These are phyloP conservation scores for Eutolmus rufibarbis DNA, from an alignment of 2,888 invertebrate species.

Conservation along the genomic window DNA sequence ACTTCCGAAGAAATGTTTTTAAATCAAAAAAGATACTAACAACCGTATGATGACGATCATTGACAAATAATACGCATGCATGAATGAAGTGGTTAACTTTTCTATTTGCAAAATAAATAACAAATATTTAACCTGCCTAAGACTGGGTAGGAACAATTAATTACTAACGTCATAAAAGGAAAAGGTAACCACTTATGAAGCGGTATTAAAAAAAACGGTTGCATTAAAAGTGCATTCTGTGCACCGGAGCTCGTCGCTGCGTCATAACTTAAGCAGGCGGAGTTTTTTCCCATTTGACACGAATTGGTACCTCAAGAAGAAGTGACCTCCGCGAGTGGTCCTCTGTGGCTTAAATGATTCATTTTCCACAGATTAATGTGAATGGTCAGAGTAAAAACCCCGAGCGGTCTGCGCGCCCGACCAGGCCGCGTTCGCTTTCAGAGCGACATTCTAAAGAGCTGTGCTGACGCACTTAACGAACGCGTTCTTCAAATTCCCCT, in stretches of 20 bases:
- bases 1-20: background rate
- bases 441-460: background rate
- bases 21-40: background rate
- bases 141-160: background rate
- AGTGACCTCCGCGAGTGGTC: background rate
- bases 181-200: background rate
- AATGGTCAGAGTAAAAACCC: slow-evolving; percentile 3
- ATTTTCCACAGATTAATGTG: background rate
- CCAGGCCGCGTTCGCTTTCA: background rate
- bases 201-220: background rate
- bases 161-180: background rate
- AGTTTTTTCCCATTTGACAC: background rate
- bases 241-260: background rate
- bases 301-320: background rate
- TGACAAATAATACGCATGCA: background rate
- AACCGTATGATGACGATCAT: background rate
- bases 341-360: background rate
- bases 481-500: background rate
- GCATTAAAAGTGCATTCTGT: background rate
- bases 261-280: background rate
- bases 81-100: background rate
- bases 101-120: background rate
- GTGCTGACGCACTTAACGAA: background rate
- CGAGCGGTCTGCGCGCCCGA: background rate
- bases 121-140: background rate